phyloP scores from a whole-genome alignment of 2,797 vertebrate genomes.

The Sebastes minor region DNA sequence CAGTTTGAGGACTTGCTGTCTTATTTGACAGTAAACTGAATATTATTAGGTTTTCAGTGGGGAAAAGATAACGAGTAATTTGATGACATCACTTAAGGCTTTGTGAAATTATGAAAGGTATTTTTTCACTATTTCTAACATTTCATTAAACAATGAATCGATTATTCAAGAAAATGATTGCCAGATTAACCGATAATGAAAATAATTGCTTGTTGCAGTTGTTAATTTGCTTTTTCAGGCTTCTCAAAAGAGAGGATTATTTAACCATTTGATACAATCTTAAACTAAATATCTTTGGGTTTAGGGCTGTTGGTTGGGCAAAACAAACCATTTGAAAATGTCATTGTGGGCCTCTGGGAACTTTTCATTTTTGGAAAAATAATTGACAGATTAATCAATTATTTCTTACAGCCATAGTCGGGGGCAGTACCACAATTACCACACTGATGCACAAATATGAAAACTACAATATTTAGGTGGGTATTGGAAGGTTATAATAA shows the following conservation, averaged over 20 bases:
- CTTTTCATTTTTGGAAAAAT: background rate
- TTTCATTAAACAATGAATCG: background rate
- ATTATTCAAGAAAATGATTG: background rate
- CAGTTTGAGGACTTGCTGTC: background rate
- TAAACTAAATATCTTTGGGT: background rate
- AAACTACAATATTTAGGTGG: background rate
- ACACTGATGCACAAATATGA: background rate
- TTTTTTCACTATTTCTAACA: background rate
- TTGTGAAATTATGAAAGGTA: background rate
- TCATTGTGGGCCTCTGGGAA: background rate
- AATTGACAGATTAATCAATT: background rate
- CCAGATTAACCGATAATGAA: background rate
- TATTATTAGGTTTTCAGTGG: background rate
- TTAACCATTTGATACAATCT: background rate
- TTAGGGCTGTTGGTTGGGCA: background rate
- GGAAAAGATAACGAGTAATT: background rate
- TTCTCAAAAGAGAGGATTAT: background rate
- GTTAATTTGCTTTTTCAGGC: background rate
- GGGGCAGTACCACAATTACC: background rate
- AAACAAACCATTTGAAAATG: background rate
- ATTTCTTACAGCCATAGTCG: background rate
- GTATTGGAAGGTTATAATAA: background rate
- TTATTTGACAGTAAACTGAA: background rate
- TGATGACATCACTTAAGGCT: background rate
- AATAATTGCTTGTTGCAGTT: background rate